phyloP scores from a whole-genome alignment of 1,140 invertebrate species.

The Hermetia illucens region DNA sequence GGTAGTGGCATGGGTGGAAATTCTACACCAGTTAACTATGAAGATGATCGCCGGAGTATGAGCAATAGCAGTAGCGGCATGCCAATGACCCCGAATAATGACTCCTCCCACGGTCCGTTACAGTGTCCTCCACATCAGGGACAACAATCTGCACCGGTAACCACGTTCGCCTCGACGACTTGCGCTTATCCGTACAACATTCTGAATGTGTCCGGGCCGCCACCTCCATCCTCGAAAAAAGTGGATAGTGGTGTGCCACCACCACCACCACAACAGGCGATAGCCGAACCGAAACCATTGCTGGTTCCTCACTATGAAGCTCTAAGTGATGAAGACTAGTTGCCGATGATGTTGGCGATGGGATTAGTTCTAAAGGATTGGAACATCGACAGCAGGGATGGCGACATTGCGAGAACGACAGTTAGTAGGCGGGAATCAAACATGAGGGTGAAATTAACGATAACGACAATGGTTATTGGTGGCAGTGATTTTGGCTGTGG shows the following conservation, averaged over 20 bases:
- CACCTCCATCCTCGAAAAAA: conserved; percentile 15
- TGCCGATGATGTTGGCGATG: no score
- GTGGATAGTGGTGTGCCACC: conserved; percentile 30
- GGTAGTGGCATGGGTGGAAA: conserved; percentile 21
- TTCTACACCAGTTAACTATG: conserved; percentile 43
- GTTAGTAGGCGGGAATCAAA: no score
- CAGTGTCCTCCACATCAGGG: conserved; percentile 9
- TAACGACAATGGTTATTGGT: no score
- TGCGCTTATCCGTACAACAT: conserved; percentile 48
- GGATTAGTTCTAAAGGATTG: no score
- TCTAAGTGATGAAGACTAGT: conserved; percentile 72
- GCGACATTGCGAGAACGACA: no score
- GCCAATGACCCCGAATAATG: conserved; percentile 10
- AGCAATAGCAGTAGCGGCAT: conserved; percentile 2
- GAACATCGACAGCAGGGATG: no score
- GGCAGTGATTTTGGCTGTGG: no score
- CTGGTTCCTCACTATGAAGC: conserved; percentile 76
- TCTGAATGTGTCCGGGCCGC: conserved; percentile 34
- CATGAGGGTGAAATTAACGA: no score
- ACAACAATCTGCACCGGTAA: conserved; percentile 17
- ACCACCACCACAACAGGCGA: conserved; percentile 32
- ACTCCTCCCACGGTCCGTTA: conserved; percentile 11
- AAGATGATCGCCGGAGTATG: conserved; percentile 18
- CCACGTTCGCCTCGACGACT: conserved; percentile 24
- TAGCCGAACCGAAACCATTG: conserved; percentile 59